A percentile compares a stretch with the other conserved stretches of the same genome.
phyloP scores from a whole-genome alignment of 2,113 vertebrate genomes.

The Cinclus cinclus region DNA sequence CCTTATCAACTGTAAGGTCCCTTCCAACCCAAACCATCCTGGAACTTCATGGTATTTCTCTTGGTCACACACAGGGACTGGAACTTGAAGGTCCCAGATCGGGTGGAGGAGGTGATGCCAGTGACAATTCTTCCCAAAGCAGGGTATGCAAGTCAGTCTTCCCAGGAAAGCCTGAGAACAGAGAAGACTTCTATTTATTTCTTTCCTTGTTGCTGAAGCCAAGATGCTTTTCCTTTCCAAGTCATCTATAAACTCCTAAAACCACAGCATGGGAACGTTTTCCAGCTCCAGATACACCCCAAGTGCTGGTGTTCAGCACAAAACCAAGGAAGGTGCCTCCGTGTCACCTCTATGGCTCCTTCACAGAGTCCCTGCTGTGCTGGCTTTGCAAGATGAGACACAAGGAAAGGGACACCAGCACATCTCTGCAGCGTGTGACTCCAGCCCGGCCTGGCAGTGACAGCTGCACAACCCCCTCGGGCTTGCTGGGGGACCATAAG shows the following conservation, averaged over 20 bases:
- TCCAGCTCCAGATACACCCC: neutral
- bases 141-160: neutral
- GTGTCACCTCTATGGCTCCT: neutral
- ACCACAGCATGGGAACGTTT: neutral
- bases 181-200: neutral
- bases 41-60: neutral
- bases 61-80: neutral
- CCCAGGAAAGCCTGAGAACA: neutral
- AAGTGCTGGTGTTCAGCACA: neutral
- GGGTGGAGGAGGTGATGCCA: too few relatives aligned
- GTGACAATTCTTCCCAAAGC: neutral
- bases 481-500: neutral
- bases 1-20: neutral
- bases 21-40: neutral
- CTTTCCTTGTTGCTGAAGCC: neutral
- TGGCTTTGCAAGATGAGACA: neutral
- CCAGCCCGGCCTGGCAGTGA: neutral
- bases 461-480: constrained; percentile 27
- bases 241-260: neutral
- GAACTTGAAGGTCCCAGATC: neutral
- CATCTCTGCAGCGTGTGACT: neutral
- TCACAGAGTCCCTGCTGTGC: neutral
- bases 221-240: neutral
- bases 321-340: neutral
- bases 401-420: neutral